Evolutionary conservation across 1,140 invertebrate genomes (phyloP), one percentile per base, ranked within the genome.

Genomic region (Pogonomyrmex barbatus): DNA sequence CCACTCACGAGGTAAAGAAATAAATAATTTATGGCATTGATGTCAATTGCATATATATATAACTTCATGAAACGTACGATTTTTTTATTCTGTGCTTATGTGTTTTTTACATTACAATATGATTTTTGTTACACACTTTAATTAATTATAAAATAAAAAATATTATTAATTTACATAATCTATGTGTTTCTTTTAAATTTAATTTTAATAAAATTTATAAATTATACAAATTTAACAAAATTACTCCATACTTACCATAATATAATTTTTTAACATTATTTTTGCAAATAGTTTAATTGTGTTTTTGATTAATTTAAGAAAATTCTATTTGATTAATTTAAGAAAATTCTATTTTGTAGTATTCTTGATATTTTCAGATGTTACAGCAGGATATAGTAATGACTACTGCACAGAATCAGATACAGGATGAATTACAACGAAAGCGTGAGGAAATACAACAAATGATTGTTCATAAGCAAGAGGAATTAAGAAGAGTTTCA

Each of bases 361-460:
- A 63, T 77, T 42, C 42, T 50, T 58, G 4, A 30, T 70, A 39
- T 65, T 75, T 82, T 9, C 45, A 94, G 93, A 92, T 95, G 58
- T 87, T 96, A 4, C 95, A 95, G n/a, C 95, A 96, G 76, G 95
- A 93, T 52, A 92, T 96, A 24, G 92, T 95, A 2, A 95, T 97
- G 90, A 96, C 96, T 30, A 95, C 96, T 0, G 95, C 96, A 9
- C 97, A 97, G 90, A 96, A 95, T 50, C 96, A 97, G 89, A 94
- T 97, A 60, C 96, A 96, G 78, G 97, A 97, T 91, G 97, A 98
- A 93, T 93, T 98, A 90, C 97, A 98, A 92, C 96, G 97, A 2
- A 98, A 98, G 89, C 98, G 98, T 89, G 97, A 97, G 88, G 97
- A 98, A 92, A 94, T 98, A 47, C 97, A 98, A 89, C 97, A 98